phyloP scores from a whole-genome alignment of 2,797 vertebrate species.

The Gymnothorax reevesii region DNA sequence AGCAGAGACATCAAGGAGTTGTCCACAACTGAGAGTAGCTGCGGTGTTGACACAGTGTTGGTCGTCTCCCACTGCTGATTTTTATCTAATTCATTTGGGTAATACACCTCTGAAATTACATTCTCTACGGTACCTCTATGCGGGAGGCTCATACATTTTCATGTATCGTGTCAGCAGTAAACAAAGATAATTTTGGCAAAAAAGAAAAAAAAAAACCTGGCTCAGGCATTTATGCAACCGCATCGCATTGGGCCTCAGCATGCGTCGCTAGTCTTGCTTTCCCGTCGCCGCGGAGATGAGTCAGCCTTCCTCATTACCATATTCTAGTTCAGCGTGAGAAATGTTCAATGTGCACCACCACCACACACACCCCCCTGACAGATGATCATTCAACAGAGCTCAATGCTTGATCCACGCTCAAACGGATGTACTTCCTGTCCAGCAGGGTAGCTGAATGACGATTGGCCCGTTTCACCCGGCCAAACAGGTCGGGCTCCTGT shows the following conservation, averaged over 20 bases:
- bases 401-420: neutral
- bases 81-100: conserved; percentile 10
- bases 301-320: neutral
- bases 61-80: neutral
- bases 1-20: neutral
- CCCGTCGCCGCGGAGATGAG: conserved; percentile 42
- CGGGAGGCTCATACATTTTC: conserved; percentile 14
- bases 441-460: conserved; percentile 33
- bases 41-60: conserved; percentile 9
- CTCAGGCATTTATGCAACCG: conserved; percentile 24
- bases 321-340: conserved; percentile 44
- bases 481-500: neutral
- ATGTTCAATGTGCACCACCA: conserved; percentile 26
- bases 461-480: conserved; percentile 47
- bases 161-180: conserved; percentile 19
- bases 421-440: conserved; percentile 19
- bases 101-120: conserved; percentile 14
- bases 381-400: conserved; percentile 44
- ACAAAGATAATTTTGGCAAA: conserved; percentile 23
- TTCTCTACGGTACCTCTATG: neutral
- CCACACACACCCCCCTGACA: neutral
- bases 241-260: neutral
- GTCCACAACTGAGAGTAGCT: neutral
- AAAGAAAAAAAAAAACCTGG: neutral
- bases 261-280: no score